A percentile compares a stretch with the other conserved stretches of the same genome.
These are phyloP conservation scores for Okapia johnstoni DNA, from an alignment of 2,113 vertebrate species.

Conservation along the genomic window DNA sequence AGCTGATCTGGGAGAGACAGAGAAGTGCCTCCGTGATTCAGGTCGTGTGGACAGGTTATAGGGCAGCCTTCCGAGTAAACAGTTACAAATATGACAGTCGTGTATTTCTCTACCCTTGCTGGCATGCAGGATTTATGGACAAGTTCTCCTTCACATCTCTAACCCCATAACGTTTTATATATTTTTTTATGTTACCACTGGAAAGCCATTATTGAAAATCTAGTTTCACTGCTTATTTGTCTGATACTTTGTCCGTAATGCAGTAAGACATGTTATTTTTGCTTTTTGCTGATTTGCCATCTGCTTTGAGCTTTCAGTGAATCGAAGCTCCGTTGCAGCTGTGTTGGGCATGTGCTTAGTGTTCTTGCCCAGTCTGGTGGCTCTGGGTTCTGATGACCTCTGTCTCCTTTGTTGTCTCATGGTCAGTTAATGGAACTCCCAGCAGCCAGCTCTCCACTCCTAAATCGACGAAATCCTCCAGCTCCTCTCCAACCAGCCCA, in stretches of 20 bases:
- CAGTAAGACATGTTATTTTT: constrained; percentile 1
- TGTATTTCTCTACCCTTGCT: background rate
- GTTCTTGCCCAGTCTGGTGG: background rate
- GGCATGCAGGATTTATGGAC: background rate
- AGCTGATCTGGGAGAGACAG: background rate
- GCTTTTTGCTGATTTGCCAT: constrained; percentile 27
- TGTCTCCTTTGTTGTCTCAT: constrained; percentile 56
- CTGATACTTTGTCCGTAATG: constrained; percentile 16
- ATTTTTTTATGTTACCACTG: constrained; percentile 8
- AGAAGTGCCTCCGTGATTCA: background rate
- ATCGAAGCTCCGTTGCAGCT: background rate
- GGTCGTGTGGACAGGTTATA: no score
- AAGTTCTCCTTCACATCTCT: background rate
- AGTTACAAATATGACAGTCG: background rate
- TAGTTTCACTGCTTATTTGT: background rate
- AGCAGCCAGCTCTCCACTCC: constrained; percentile 92
- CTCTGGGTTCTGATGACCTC: background rate
- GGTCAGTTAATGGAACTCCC: constrained; percentile 91
- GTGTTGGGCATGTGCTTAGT: background rate
- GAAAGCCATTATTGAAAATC: background rate
- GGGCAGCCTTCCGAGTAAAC: background rate
- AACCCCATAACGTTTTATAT: background rate
- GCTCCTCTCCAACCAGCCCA: constrained; percentile 95
- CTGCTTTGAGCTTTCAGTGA: constrained; percentile 51
- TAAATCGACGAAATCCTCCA: constrained; percentile 94